phyloP scores from a whole-genome alignment of 2,888 invertebrate genomes.

The Zhengitettix transpicula region DNA sequence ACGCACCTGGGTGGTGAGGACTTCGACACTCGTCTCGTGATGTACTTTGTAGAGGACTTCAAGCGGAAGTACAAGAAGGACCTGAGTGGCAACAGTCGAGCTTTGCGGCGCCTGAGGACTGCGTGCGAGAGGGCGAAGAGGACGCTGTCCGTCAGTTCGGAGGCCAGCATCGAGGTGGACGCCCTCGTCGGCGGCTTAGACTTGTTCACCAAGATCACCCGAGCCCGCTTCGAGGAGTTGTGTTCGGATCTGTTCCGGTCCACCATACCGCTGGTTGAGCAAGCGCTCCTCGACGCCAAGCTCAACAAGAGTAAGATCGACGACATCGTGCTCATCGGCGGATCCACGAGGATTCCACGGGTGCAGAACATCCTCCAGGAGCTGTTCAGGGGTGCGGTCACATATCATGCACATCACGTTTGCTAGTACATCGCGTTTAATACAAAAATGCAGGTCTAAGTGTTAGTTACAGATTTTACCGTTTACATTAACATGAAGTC shows the following conservation, averaged over 20 bases:
- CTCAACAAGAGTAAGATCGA: constrained; percentile 36
- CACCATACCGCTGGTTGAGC: constrained; percentile 47
- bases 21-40: constrained; percentile 35
- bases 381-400: constrained; percentile 18
- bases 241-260: constrained; percentile 42
- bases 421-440: too few relatives aligned
- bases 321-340: constrained; percentile 43
- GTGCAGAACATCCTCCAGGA: constrained; percentile 19
- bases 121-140: constrained; percentile 46
- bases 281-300: constrained; percentile 43
- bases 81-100: constrained; percentile 28
- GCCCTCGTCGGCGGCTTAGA: constrained; percentile 35
- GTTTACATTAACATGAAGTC: too few relatives aligned
- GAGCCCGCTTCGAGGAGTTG: constrained; percentile 47
- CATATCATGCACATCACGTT: too few relatives aligned
- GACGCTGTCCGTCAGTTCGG: constrained; percentile 35
- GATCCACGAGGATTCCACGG: constrained; percentile 53
- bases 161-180: constrained; percentile 40
- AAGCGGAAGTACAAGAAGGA: constrained; percentile 36
- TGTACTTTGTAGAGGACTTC: constrained; percentile 35
- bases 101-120: constrained; percentile 40
- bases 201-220: constrained; percentile 37
- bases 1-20: constrained; percentile 32
- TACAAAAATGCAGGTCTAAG: too few relatives aligned
- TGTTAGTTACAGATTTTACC: too few relatives aligned